Base-by-base conservation (phyloP, 2,888 invertebrate species). In the Arge pagana region DNA sequence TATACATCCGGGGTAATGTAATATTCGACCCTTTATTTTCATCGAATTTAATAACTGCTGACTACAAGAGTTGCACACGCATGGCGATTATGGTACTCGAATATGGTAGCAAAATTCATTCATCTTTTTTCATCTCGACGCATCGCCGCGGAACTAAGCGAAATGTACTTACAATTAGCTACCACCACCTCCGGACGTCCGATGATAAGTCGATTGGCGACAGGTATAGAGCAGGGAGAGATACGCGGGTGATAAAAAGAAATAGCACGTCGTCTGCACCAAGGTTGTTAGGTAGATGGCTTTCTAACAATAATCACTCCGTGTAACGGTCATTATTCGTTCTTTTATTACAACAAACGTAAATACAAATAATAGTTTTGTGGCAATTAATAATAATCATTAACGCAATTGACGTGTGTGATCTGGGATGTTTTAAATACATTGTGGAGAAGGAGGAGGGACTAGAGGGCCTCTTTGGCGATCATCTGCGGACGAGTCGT, bases 381-480 rank as follows among this genome's bases (percentile, higher is more conserved):
- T 24, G 19, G 11, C 35, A 35, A 43, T 42, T 35, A 50, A 55
- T 53, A 50, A 24, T 28, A 26, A 26, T 41, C 13, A 30, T 30
- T 8, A 45, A 45, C 33, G 33, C 31, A 45, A 45, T 45, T 23
- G 33, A 45, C 23, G n/a, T n/a, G n/a, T n/a, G n/a, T 39, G 39
- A 50, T 39, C 52, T 41, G 16, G 48, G 37, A 24, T 39, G 21
- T 45, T 23, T 23, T 23, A 45, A 33, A 45, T 45, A 45, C 23
- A 33, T 45, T 45, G 42, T 30, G 31, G 26, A 26, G n/a, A 62
- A 62, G 61, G 64, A 63, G 59, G 59, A 66, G 64, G 67, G 73
- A 73, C 73, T 73, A 71, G 74, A 74, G 70, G 68, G 68, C 68
- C 70, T 72, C 73, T 74, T 74, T 71, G 73, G 71, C 72, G 68